A percentile compares a stretch with the other conserved stretches of the same genome.
phyloP scores from a whole-genome alignment of 2,797 vertebrate genomes.

The Lindbergichthys nudifrons region DNA sequence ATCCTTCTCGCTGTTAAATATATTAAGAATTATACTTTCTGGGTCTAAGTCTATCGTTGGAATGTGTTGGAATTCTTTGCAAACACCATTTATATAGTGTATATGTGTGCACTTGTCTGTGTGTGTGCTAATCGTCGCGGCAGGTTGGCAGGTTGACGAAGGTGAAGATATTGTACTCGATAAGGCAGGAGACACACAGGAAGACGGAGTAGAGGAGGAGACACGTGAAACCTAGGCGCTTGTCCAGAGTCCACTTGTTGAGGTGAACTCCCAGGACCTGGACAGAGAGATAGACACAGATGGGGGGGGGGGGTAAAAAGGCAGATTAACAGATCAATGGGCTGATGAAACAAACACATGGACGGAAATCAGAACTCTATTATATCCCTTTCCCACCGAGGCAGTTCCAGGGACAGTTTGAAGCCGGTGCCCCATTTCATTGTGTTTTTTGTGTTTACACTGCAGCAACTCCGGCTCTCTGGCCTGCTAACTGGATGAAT shows the following conservation, averaged over 20 bases:
- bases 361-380: background rate
- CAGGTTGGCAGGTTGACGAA: constrained; percentile 99
- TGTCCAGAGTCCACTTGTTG: constrained; percentile 96
- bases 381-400: too few relatives aligned
- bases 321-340: constrained; percentile 3
- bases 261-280: constrained; percentile 95
- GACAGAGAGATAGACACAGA: constrained; percentile 40
- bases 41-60: background rate
- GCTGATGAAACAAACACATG: constrained; percentile 4
- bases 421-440: too few relatives aligned
- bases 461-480: too few relatives aligned
- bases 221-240: constrained; percentile 91
- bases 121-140: constrained; percentile 77
- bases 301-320: background rate
- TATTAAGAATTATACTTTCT: background rate
- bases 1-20: constrained; percentile 1
- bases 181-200: constrained; percentile 98
- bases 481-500: too few relatives aligned
- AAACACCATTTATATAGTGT: constrained; percentile 6
- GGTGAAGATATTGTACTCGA: constrained; percentile 98
- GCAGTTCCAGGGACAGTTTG: too few relatives aligned
- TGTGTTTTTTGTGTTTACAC: too few relatives aligned
- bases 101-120: constrained; percentile 2
- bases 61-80: constrained; percentile 16
- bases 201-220: constrained; percentile 94